These are phyloP conservation scores for Rhabdornis inornatus DNA, from an alignment of 2,113 vertebrate genomes.

Conservation along the genomic window DNA sequence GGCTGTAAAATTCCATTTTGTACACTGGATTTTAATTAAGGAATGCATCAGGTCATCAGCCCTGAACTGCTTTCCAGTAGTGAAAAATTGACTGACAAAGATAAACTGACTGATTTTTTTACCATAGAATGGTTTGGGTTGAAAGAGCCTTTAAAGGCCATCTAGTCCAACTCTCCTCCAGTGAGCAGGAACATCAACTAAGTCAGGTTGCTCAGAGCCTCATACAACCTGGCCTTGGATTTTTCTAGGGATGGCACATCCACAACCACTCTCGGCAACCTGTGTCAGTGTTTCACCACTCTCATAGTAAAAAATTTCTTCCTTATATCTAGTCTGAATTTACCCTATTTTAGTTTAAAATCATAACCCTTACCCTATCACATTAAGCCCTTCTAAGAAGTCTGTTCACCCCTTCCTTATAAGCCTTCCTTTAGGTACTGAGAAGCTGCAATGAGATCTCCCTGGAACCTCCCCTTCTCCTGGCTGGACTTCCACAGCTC, in stretches of 20 bases:
- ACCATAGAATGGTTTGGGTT: neutral
- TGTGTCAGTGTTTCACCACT: neutral
- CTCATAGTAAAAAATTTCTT: neutral
- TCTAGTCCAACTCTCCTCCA: neutral
- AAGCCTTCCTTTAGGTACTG: neutral
- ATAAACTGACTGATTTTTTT: neutral
- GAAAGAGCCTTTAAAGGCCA: neutral
- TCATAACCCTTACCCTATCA: neutral
- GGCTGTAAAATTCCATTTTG: neutral
- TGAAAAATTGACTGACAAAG: neutral
- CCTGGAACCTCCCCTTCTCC: neutral
- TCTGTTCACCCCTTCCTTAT: neutral
- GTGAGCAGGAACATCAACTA: neutral
- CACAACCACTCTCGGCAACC: neutral
- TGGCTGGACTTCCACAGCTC: neutral
- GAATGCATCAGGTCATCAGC: neutral
- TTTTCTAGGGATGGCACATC: neutral
- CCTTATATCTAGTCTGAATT: neutral
- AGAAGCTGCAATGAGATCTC: neutral
- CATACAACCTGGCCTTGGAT: neutral
- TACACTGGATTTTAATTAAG: neutral
- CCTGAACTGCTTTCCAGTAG: neutral
- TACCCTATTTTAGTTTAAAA: neutral
- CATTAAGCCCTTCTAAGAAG: neutral
- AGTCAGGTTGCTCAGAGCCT: neutral